These are phyloP conservation scores for Lepilemur septentrionalis DNA, from an alignment of 2,797 vertebrate genomes.

Conservation along the genomic window DNA sequence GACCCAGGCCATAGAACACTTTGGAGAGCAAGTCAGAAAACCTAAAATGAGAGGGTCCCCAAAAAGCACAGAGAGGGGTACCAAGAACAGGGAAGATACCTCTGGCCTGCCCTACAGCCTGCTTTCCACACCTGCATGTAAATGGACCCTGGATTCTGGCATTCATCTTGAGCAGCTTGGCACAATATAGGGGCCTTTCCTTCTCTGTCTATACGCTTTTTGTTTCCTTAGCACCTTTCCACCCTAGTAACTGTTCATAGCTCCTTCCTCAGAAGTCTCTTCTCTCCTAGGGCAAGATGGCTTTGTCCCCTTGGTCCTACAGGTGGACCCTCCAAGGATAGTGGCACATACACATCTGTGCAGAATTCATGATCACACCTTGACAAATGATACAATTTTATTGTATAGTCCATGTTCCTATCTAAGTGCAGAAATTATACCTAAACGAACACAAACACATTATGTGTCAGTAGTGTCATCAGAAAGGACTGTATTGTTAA, in stretches of 20 bases:
- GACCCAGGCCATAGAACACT: neutral
- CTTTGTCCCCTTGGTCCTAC: neutral
- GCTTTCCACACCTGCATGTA: neutral
- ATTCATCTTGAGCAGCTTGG: neutral
- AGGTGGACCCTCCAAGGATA: constrained; percentile 69
- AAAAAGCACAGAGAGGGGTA: neutral
- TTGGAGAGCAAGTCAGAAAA: neutral
- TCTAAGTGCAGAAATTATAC: constrained; percentile 85
- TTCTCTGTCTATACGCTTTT: neutral
- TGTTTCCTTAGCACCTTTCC: neutral
- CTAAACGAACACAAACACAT: constrained; percentile 85
- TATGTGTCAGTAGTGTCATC: constrained; percentile 85
- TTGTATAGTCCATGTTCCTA: constrained; percentile 82
- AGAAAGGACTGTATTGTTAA: constrained; percentile 86
- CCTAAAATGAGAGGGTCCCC: neutral
- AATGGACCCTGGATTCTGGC: neutral
- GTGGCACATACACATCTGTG: constrained; percentile 78
- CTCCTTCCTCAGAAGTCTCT: neutral
- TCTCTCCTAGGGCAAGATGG: neutral
- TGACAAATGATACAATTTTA: constrained; percentile 81
- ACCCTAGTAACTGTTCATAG: neutral
- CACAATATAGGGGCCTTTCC: too few species aligned
- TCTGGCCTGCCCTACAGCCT: neutral
- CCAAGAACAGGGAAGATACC: neutral
- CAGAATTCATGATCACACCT: constrained; percentile 83